Percentiles rank a stretch among this genome's conserved stretches.
Conservation (phyloP, 1,140 invertebrate species). For the Drosophila murphyi region DNA sequence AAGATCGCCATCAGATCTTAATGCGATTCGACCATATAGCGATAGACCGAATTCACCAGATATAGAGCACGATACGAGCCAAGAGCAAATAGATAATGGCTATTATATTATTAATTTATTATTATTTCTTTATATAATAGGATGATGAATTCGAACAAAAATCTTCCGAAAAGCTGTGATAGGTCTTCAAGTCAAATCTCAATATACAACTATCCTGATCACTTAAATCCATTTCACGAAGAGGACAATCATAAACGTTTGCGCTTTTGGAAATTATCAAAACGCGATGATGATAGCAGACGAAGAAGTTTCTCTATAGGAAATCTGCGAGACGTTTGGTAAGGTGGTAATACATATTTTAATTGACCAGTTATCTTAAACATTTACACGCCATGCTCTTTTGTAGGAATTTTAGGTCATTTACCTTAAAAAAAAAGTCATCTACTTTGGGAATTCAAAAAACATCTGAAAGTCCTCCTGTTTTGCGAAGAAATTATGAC, state of each 20-base stretch:
- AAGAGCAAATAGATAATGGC: slow-evolving; percentile 99
- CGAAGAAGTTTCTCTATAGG: slow-evolving; percentile 86
- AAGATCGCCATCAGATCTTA: slow-evolving; percentile 98
- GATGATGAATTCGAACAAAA: slow-evolving; percentile 47
- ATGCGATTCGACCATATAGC: slow-evolving; percentile 96
- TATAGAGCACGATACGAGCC: slow-evolving; percentile 98
- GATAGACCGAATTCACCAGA: slow-evolving; percentile 99
- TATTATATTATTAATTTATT: slow-evolving; percentile 77
- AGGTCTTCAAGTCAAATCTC: slow-evolving; percentile 82
- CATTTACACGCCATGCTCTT: not conserved
- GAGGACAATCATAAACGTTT: slow-evolving; percentile 87
- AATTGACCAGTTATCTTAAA: not conserved
- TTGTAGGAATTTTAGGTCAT: slow-evolving; percentile 75
- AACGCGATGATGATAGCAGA: slow-evolving; percentile 67
- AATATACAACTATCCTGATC: slow-evolving; percentile 89
- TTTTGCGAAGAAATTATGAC: slow-evolving; percentile 49
- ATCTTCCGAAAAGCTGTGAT: slow-evolving; percentile 48
- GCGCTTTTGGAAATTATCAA: slow-evolving; percentile 86
- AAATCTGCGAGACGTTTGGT: slow-evolving; percentile 86
- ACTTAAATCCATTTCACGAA: slow-evolving; percentile 90
- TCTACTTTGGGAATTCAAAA: slow-evolving; percentile 84
- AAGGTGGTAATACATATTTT: slow-evolving; percentile 38
- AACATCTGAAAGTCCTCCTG: slow-evolving; percentile 83
- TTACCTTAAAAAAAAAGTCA: slow-evolving; percentile 79
- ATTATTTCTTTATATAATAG: slow-evolving; percentile 22